These are phyloP conservation scores for Sula dactylatra DNA, from an alignment of 2,113 vertebrate genomes.

Conservation along the genomic window DNA sequence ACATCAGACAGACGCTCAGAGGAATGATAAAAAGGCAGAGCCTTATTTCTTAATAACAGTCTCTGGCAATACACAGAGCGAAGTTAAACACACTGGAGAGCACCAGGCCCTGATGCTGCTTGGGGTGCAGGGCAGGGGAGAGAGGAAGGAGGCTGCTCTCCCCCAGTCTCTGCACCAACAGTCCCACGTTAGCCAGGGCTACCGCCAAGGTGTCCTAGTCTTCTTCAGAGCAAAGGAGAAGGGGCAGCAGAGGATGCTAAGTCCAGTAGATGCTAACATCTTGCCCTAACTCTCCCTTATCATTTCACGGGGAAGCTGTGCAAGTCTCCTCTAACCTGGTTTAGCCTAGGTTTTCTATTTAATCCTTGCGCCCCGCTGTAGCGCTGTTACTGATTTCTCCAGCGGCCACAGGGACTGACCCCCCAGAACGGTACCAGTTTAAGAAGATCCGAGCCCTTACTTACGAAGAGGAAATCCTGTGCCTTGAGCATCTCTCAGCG, in stretches of 20 bases:
- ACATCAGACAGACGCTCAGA: constrained; percentile 50
- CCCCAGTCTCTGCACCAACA: not conserved
- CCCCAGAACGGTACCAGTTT: rapidly evolving
- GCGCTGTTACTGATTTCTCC: not conserved
- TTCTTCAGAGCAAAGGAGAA: not conserved
- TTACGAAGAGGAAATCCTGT: not conserved
- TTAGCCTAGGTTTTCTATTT: not conserved
- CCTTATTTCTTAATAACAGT: constrained; percentile 26
- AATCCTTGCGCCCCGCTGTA: rapidly evolving
- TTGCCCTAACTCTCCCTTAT: not conserved
- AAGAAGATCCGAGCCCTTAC: not conserved
- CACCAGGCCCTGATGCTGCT: not conserved
- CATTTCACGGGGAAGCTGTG: rapidly evolving
- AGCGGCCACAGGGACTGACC: not conserved
- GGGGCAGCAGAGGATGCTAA: not conserved
- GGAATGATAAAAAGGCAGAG: constrained; percentile 42
- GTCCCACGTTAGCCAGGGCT: no score
- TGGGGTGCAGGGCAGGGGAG: not conserved
- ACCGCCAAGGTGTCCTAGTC: not conserved
- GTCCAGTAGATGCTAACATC: not conserved
- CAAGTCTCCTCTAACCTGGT: not conserved
- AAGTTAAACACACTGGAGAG: not conserved
- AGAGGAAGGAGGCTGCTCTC: not conserved
- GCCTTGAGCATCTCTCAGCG: not conserved
- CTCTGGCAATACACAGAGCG: not conserved